Conservation (phyloP, 2,797 vertebrate species). For the Zenarchopterus dispar region DNA sequence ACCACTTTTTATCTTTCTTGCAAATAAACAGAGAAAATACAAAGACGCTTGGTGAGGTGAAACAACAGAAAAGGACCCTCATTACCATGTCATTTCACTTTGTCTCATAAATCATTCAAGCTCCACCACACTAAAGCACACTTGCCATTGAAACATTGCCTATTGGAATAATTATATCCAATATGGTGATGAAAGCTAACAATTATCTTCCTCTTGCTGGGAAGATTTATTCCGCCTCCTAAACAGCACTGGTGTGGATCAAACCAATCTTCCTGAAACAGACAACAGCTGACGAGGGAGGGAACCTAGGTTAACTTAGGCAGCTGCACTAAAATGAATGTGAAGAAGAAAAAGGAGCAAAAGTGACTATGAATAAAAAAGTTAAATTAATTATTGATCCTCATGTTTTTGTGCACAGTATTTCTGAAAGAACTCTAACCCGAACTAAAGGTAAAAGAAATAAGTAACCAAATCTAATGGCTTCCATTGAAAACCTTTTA, state of each 20-base stretch:
- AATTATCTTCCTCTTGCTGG: slow-evolving; percentile 72
- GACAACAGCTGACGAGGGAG: slow-evolving; percentile 29
- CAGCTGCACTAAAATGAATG: slow-evolving; percentile 41
- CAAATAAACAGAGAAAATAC: slow-evolving; percentile 29
- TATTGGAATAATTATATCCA: slow-evolving; percentile 65
- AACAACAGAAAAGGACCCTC: slow-evolving; percentile 54
- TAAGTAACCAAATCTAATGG: not conserved
- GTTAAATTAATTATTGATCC: slow-evolving; percentile 31
- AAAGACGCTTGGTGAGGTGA: slow-evolving; percentile 35
- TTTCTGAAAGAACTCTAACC: not conserved
- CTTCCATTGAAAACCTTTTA: not conserved
- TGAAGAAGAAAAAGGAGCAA: not conserved
- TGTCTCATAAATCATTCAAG: slow-evolving; percentile 63
- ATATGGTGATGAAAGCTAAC: slow-evolving; percentile 70
- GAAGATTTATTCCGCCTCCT: slow-evolving; percentile 63
- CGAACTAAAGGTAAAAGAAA: not conserved
- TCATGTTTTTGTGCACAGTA: not conserved
- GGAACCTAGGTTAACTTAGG: slow-evolving; percentile 13
- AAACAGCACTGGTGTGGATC: slow-evolving; percentile 54
- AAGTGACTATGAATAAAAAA: slow-evolving; percentile 25
- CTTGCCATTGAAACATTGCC: slow-evolving; percentile 56
- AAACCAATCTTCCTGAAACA: slow-evolving; percentile 45
- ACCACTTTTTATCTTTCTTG: slow-evolving; percentile 18
- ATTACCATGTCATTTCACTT: slow-evolving; percentile 66
- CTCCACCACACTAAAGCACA: slow-evolving; percentile 41